Base-by-base conservation (phyloP, 1,140 invertebrate genomes). In the Tetramorium simillimum region DNA sequence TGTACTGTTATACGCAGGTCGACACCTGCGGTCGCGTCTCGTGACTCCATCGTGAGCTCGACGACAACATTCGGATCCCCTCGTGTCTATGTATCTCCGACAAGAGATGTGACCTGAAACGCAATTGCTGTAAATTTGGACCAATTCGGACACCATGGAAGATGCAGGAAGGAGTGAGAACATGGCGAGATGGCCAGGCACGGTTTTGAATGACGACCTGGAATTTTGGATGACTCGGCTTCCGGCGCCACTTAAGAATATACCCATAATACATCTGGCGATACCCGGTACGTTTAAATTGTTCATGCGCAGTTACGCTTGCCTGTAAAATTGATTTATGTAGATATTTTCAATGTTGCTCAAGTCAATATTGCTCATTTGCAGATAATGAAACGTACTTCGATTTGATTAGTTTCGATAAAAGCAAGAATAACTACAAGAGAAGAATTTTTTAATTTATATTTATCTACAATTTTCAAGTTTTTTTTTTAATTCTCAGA, bases 161-260 rank as follows among this genome's bases (percentile, higher is more conserved):
- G 9, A 2, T 12, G 21, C 0, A 33, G 1, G 28, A 60, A 67
- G 56, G 14, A 21, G 14, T 24, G 62, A 69, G 40, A 14, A 21
- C 5, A 14, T 67, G 9, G 63, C 18, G 37, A 14, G n/a, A 43
- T 43, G 33, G 63, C 37, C 21, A 6, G 16, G 16, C 3, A 18
- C 4, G 3, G 12, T 10, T 56, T 69, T 67, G 28, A 67, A 93
- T 69, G 90, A 95, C 51, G 94, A 96, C 92, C 93, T 97, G n/a
- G 96, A 97, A 91, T 95, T 96, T 81, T 98, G 97, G 97, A 97
- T 98, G 97, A 95, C 95, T 33, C 95, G 96, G 88, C 92, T 97
- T 88, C 96, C 97, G 80, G 93, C 94, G 60, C 88, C 93, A 40
- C 88, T 97, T 18, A 96, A 96, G 88, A 92, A 95, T 80, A 58